Evolutionary conservation across 1,140 invertebrate genomes (phyloP).

Genomic region (Drosophila teissieri): DNA sequence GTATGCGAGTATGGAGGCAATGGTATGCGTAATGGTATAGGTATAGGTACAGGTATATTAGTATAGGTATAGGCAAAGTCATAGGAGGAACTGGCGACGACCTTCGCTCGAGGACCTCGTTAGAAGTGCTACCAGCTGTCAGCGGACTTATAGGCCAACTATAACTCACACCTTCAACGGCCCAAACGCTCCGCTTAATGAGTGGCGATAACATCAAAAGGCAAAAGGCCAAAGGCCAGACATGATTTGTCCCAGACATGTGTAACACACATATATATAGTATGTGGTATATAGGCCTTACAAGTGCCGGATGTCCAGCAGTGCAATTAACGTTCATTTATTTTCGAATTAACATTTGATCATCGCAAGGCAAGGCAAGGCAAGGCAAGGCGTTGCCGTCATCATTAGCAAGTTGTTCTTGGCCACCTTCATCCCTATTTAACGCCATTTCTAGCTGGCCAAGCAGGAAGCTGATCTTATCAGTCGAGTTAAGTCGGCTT

Average conservation of each 20-base stretch:
- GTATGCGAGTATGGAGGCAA: no score
- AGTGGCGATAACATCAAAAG: slow-evolving; percentile 81
- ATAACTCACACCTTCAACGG: slow-evolving; percentile 52
- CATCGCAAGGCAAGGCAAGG: slow-evolving; percentile 2
- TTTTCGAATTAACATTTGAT: slow-evolving; percentile 81
- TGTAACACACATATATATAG: background rate
- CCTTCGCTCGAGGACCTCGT: slow-evolving; percentile 56
- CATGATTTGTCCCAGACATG: slow-evolving; percentile 72
- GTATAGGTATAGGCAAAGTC: background rate
- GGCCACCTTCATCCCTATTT: slow-evolving; percentile 8
- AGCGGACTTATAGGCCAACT: slow-evolving; percentile 45
- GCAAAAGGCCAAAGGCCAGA: slow-evolving; percentile 74
- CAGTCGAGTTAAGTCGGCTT: background rate
- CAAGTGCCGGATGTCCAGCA: slow-evolving; percentile 27
- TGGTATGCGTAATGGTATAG: background rate
- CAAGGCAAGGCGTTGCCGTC: slow-evolving; percentile 19
- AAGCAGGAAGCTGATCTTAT: slow-evolving; percentile 13
- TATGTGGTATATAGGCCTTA: slow-evolving; percentile 2
- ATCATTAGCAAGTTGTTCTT: slow-evolving; percentile 39
- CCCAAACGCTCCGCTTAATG: slow-evolving; percentile 45
- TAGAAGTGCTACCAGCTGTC: slow-evolving; percentile 80
- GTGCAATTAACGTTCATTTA: slow-evolving; percentile 83
- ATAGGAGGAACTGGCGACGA: slow-evolving; percentile 4
- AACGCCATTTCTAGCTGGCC: slow-evolving; percentile 47
- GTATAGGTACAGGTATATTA: background rate